Base-by-base conservation (phyloP, 2,888 invertebrate genomes). In the Tinea trinotella region DNA sequence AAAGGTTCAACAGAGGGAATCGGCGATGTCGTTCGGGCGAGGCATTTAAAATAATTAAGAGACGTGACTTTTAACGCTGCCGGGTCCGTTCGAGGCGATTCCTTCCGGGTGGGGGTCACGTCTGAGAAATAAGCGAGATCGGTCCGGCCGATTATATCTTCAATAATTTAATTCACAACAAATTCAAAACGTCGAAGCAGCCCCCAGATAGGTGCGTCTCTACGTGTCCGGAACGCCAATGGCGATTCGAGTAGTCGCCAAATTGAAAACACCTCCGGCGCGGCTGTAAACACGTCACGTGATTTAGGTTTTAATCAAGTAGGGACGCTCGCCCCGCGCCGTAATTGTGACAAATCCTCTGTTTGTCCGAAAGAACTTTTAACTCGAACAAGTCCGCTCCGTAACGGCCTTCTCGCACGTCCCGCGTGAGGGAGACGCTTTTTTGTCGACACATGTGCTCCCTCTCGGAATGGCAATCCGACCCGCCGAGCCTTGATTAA, bases 271-370 rank as follows among this genome's bases (percentile, higher is more conserved):
- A 84, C 84, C 84, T 84, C 80, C 74, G 79, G 79, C 76, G 76
- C 62, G 75, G 80, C 83, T 84, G 85, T 85, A 85, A 84, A 85
- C 85, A 84, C 83, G 85, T 84, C 85, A 84, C 85, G 85, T 85
- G 85, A 85, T 85, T 85, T 85, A 85, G 85, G 84, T 84, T 85
- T 85, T 85, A 85, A 85, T 85, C 85, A 85, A 85, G 83, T 78
- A 79, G 82, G 83, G 82, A 79, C 84, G 77, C 79, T 68, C 76
- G 75, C 72, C 74, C 76, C 76, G 68, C 35, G 74, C 70, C 79
- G 84, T 85, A 85, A 85, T 85, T 85, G 85, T 84, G 85, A 85
- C 85, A 85, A 85, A 85, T 84, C 83, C 85, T 83, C 84, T 85
- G 85, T 85, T 85, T 85, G 85, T 84, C 79, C 83, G 80, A 80